A percentile compares a stretch with the other conserved stretches of the same genome.
Evolutionary conservation across 2,113 vertebrate genomes (phyloP).

Genomic region (Indri indri): DNA sequence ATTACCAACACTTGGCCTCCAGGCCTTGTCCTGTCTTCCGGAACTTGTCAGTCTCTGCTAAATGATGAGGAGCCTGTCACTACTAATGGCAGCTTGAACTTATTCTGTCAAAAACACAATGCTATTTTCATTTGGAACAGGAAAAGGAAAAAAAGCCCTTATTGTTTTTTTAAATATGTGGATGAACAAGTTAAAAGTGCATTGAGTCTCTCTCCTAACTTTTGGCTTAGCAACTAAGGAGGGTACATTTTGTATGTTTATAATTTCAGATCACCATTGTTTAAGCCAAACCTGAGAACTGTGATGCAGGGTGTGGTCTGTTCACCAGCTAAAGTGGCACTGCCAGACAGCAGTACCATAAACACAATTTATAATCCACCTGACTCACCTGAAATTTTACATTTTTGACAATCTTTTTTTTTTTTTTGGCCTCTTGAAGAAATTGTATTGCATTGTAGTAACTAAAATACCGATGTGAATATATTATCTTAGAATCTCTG

Average conservation of each 20-base stretch:
- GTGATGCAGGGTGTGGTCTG: accelerated
- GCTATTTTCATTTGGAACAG: background rate
- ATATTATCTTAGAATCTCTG: background rate
- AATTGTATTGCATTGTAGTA: background rate
- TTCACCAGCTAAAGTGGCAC: background rate
- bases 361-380: background rate
- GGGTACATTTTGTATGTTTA: background rate
- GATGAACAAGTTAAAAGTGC: background rate
- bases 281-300: too few species aligned
- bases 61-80: background rate
- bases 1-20: background rate
- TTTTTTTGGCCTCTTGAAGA: background rate
- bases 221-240: too few species aligned
- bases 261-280: too few species aligned
- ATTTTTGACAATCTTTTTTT: background rate
- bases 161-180: background rate
- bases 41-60: background rate
- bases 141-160: background rate
- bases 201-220: too few species aligned
- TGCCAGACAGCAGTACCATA: too few species aligned
- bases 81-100: background rate
- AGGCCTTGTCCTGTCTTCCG: background rate
- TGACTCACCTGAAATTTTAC: too few species aligned
- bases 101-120: background rate
- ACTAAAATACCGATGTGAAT: background rate